These are phyloP conservation scores for Phortica okadai DNA, from an alignment of 2,888 invertebrate genomes.

Conservation along the genomic window DNA sequence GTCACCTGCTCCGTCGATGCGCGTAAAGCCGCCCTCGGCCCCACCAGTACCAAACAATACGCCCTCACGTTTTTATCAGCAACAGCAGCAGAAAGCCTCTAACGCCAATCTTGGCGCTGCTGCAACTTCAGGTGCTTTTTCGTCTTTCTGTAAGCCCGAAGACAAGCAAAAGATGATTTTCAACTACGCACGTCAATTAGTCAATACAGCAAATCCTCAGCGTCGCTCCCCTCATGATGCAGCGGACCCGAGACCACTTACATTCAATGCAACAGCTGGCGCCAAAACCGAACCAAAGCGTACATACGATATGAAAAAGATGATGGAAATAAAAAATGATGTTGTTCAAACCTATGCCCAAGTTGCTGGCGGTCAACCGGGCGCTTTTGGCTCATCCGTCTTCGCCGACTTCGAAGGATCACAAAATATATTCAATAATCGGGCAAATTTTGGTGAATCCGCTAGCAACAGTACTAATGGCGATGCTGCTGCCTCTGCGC, in stretches of 20 bases:
- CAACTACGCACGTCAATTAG: neutral
- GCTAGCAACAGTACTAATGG: neutral
- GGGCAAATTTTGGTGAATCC: neutral
- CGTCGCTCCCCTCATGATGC: neutral
- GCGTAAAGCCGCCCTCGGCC: neutral
- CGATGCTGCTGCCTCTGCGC: neutral
- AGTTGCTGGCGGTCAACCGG: neutral
- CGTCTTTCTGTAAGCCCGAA: neutral
- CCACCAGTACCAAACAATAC: conserved; percentile 14
- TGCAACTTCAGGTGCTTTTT: neutral
- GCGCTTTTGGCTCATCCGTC: neutral
- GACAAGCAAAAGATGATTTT: neutral
- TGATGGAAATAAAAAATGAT: conserved; percentile 10
- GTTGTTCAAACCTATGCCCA: neutral
- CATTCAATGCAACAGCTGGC: neutral
- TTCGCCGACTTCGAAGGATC: neutral
- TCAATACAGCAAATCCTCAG: neutral
- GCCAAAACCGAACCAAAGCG: neutral
- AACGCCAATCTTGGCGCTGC: neutral
- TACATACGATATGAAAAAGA: conserved; percentile 12
- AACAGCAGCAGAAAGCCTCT: neutral
- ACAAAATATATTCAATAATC: neutral
- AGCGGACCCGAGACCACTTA: neutral
- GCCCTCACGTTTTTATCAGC: neutral
- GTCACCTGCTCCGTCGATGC: neutral